Base-by-base conservation (phyloP, 1,140 invertebrate genomes). In the Venturia canescens region DNA sequence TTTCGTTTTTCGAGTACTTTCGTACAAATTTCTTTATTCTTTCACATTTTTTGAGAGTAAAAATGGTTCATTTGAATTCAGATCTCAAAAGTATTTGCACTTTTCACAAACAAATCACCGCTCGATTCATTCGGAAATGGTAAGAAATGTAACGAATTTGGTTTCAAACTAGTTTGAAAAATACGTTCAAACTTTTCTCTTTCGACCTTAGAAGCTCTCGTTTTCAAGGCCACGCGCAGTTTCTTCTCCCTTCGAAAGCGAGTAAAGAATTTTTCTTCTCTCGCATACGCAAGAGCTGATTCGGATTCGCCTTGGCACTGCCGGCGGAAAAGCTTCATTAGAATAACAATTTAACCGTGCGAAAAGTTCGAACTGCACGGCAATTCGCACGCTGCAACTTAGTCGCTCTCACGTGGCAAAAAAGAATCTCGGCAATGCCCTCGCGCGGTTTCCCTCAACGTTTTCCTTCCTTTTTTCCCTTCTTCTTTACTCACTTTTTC, bases 291-390 rank as follows among this genome's bases (percentile, higher is more conserved):
- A 44, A 44, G 38, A 44, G 38, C 11, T 44, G 5, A 3, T 44
- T 44, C 15, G 7, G 27, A 31, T 69, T 31, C n/a, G 66, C 29
- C 66, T 31, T 31, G 66, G 15, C 9, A 29, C 66, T 31, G 66
- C 66, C 66, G 66, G 66, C 66, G 66, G 66, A 31, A 69, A 69
- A 69, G 66, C 66, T 69, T 69, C 66, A 69, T 69, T 69, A 69
- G 66, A 69, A 69, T 69, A 69, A 69, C 29, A 69, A 69, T 69
- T 31, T 18, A 69, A 31, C 66, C 66, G 66, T 69, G 66, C 16
- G 66, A 69, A 69, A 34, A 69, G 29, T 69, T 69, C 29, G 66
- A 69, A 69, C 60, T 15, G 21, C 60, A 63, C 21, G 29, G 13
- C 3, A 23, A 27, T 66, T 66, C 23, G 21, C 66, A 69, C 60